Evolutionary conservation across 2,113 vertebrate species (phyloP), one percentile per base, ranked within the genome.

Genomic region (Panthera tigris): DNA sequence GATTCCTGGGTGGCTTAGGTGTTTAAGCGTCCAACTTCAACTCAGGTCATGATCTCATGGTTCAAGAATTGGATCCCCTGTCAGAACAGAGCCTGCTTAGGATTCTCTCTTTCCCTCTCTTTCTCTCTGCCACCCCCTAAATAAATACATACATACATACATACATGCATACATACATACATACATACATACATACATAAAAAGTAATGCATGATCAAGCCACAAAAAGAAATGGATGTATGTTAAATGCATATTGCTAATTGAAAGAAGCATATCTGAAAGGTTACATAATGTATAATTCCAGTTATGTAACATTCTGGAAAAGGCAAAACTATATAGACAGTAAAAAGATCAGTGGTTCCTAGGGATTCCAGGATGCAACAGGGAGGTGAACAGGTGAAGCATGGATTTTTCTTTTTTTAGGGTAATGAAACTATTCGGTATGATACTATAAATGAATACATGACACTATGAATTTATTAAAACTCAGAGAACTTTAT

Each of bases 301-400:
- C 15, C 52, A 91, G 41, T 91, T 27, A 84, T 12, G 50, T 50
- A 52, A 50, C 27, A 50, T 84, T 96, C 55, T 73, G 10, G 48
- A 84, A 92, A 78, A 88, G 25, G 27, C 1, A 96, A 85, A 96
- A 89, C n/a, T 85, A 36, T 23, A 68, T 15, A 91, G 39, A 85
- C 3, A 45, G 14, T 65, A 55, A 71, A 86, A 83, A 89, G 15
- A 14, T 89, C 50, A 55, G 5, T 85, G 45, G 9, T 81, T 80
- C 31, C 23, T 50, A 89, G 8, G 13, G 36, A 65, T 61, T 76
- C n/a, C 21, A n/a, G 4, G 18, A 2, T 29, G 0, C 8, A 12
- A 27, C 7, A 31, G 27, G 11, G 1, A 3, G 10, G 29, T n/a
- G 68, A 88, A 11, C 57, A 89, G 19, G 21, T 61, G 8, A 97